These are phyloP conservation scores for Lepidothrix coronata DNA, from an alignment of 2,113 vertebrate genomes.

Conservation along the genomic window DNA sequence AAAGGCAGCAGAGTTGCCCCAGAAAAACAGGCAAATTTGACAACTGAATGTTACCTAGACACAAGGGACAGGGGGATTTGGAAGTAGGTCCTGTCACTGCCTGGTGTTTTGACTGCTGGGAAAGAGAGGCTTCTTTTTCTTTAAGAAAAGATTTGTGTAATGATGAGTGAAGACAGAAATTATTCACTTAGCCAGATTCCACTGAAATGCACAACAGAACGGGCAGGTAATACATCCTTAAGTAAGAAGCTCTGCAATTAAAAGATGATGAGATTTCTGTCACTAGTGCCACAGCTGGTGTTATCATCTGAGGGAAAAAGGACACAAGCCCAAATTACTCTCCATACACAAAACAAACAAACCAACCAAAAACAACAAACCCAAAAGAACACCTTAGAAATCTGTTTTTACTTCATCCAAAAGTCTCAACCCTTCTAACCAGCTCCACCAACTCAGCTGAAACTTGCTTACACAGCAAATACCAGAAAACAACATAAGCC, in stretches of 20 bases:
- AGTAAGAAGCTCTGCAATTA: background rate
- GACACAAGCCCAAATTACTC: background rate
- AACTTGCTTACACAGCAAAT: conserved; percentile 17
- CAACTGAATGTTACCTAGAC: background rate
- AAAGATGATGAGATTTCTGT: background rate
- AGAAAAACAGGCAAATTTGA: background rate
- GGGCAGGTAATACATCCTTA: background rate
- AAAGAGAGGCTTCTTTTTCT: background rate
- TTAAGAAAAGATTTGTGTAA: background rate
- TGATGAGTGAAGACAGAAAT: background rate
- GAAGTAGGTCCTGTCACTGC: background rate
- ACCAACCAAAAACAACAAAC: background rate
- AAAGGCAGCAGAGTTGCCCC: background rate
- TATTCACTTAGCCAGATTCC: background rate
- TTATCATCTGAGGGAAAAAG: background rate
- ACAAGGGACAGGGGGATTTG: background rate
- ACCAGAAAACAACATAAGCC: background rate
- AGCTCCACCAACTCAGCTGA: background rate
- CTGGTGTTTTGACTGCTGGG: background rate
- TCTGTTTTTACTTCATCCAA: background rate
- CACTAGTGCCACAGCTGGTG: background rate
- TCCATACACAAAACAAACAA: background rate
- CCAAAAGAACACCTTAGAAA: background rate
- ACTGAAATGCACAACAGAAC: background rate
- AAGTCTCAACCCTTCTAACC: background rate